Conservation (phyloP, 1,140 invertebrate species). For the Ips nitidus region DNA sequence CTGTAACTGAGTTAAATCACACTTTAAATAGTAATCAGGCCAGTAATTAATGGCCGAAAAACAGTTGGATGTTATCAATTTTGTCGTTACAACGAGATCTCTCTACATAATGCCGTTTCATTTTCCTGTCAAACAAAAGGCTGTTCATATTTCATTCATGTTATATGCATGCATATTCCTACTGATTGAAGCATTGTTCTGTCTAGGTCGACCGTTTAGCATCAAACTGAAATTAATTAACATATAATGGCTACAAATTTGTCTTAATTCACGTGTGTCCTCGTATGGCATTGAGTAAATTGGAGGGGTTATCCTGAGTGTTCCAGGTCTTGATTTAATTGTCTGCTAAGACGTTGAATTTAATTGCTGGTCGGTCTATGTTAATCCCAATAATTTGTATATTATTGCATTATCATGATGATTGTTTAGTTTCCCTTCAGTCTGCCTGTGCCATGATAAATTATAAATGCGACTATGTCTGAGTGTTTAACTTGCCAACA, state of each 20-base stretch:
- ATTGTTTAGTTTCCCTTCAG: too few species aligned
- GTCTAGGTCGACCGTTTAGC: neutral
- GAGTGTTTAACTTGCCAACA: too few species aligned
- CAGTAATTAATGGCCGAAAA: neutral
- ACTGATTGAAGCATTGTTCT: neutral
- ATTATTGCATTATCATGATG: too few species aligned
- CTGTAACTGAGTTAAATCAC: neutral
- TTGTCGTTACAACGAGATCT: neutral
- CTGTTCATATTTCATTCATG: conserved; percentile 8
- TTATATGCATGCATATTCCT: neutral
- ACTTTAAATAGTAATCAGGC: neutral
- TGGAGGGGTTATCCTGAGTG: neutral
- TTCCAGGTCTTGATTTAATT: neutral
- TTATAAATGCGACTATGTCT: too few species aligned
- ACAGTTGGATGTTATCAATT: neutral
- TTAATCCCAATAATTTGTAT: too few species aligned
- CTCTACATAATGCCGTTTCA: neutral
- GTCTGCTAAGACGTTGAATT: neutral
- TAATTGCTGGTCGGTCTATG: neutral
- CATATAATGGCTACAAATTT: conserved; percentile 1
- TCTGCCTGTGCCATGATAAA: too few species aligned
- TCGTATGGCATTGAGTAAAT: neutral
- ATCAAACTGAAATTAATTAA: conserved; percentile 1
- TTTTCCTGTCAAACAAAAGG: conserved; percentile 1
- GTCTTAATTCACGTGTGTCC: conserved; percentile 7